Conservation (phyloP, 2,888 invertebrate species). For the Neoaliturus tenellus region DNA sequence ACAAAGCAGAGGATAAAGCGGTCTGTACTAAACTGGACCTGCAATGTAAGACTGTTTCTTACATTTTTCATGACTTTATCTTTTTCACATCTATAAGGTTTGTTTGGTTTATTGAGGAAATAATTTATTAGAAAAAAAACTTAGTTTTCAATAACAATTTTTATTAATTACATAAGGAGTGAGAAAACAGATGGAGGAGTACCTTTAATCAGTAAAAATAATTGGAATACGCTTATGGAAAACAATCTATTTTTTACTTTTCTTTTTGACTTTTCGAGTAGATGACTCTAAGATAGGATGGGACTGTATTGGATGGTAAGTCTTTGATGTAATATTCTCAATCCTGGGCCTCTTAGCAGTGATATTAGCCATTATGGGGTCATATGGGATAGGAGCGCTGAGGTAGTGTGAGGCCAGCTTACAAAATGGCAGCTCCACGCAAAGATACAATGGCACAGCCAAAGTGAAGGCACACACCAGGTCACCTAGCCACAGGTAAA, state of each 20-base stretch:
- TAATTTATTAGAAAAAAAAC: too few relatives aligned
- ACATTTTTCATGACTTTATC: too few relatives aligned
- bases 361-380: background rate
- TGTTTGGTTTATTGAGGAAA: too few relatives aligned
- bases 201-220: too few relatives aligned
- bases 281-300: background rate
- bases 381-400: background rate
- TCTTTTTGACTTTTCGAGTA: background rate
- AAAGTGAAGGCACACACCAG: background rate
- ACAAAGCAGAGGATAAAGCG: too few relatives aligned
- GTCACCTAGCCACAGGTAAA: background rate
- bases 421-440: background rate
- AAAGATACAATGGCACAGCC: background rate
- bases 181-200: too few relatives aligned
- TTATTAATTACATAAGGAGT: too few relatives aligned
- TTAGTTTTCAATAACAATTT: too few relatives aligned
- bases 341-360: background rate
- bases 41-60: too few relatives aligned
- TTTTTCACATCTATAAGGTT: too few relatives aligned
- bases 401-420: background rate
- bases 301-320: background rate
- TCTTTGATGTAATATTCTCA: background rate
- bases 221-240: too few relatives aligned
- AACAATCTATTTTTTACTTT: background rate
- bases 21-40: too few relatives aligned